Evolutionary conservation across 2,113 vertebrate species (phyloP), one percentile per base, ranked within the genome.

Genomic region (Nymphicus hollandicus): DNA sequence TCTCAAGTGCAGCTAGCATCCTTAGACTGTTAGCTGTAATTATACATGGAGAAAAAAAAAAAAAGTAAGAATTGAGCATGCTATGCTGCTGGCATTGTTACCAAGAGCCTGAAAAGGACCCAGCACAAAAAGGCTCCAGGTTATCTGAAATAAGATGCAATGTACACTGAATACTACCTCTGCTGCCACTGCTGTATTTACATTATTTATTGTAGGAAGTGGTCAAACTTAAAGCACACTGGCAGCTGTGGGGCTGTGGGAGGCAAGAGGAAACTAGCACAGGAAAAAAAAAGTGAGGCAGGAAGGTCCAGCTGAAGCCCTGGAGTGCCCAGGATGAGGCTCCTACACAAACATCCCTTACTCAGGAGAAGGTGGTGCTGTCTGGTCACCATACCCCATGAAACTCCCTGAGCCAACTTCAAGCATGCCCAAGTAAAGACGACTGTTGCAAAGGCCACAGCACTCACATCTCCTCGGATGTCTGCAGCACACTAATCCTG

Each of bases 371-470:
- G 50, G 19, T 12, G n/a, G 12, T 47, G 61, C 47, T 65, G 41
- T 3, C 0, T 2, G 13, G 50, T 58, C 44, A 53, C 29, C 2
- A 2, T 15, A 7, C 11, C 20, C 13, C 19, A 8, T 2, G 1
- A n/a, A 69, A 64, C 9, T 58, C 56, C 50, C 31, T 2, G 53
- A 66, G 60, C 17, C 41, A 3, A 2, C 47, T 7, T 6, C 17
- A 43, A 84, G 71, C 60, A 29, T 2, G 5, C 8, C 27, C 14
- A 64, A 78, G 39, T 1, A 3, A 10, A 35, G 10, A 60, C 74
- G 4, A 29, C 70, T 60, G 41, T 61, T 86, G 43, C 68, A 46
- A 52, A 83, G 68, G 69, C 72, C 50, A 49, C 58, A 50, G 74
- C 81, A 22, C 56, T 33, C 41, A 11, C 14, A 11, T 69, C 61